Base-by-base conservation (phyloP, 2,888 invertebrate genomes). In the Colostygia pectinataria region DNA sequence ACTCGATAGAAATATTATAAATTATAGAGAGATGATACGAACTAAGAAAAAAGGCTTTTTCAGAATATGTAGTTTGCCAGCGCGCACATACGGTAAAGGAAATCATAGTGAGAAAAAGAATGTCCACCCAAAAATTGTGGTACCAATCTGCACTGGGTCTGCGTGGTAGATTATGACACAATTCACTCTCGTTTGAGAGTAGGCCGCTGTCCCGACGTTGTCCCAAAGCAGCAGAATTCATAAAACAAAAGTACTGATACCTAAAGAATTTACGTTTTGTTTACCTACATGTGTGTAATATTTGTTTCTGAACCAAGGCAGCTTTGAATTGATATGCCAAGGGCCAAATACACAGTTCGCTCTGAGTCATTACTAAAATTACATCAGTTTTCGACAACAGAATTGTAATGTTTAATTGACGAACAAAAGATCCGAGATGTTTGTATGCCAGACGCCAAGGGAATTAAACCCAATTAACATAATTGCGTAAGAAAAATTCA, bases 381-480 rank as follows among this genome's bases (percentile, higher is more conserved):
- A 56, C 53, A 45, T 50, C 54, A 50, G 39, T 47, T 45, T 46
- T 40, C 54, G 13, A 53, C 42, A 47, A 37, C 29, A 39, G 57
- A 54, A 55, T 53, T 23, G 39, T 47, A 53, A 53, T 54, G 53
- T 52, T 47, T 55, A 54, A 57, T 57, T 60, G 49, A 55, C 9
- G 37, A 32, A 57, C 44, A 43, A 42, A 53, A 53, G 49, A 32
- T 34, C 25, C 42, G 32, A 46, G 48, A 48, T 42, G 49, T 47
- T 50, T 46, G 50, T 54, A 46, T 45, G 53, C 23, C 46, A 51
- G 52, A 56, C 47, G 59, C 48, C 50, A 50, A 47, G 50, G 55
- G 54, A 68, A 73, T 74, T 68, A 66, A 64, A 53, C 61, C 50
- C 71, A 70, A 77, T 73, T 70, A 72, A 61, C 68, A 71, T 73